Evolutionary conservation across 2,888 invertebrate genomes (phyloP).

Genomic region (Hofmannophila pseudospretella): DNA sequence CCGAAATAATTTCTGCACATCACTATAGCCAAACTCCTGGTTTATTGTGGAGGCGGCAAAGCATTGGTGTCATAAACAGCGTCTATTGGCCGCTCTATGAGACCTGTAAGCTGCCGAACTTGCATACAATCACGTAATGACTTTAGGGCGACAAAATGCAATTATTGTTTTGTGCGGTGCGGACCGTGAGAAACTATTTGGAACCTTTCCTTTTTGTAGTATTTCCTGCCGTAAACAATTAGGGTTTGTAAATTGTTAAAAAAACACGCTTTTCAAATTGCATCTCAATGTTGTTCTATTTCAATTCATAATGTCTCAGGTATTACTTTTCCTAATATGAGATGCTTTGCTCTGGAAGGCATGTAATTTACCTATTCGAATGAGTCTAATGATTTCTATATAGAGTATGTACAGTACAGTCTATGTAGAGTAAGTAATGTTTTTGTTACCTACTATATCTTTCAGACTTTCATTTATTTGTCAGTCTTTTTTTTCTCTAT

Average conservation of each 20-base stretch:
- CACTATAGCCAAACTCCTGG: conserved; percentile 14
- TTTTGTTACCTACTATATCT: no score
- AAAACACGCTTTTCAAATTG: neutral
- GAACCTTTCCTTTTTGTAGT: conserved; percentile 17
- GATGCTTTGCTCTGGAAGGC: no score
- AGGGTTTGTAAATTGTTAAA: conserved; percentile 4
- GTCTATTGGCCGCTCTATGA: conserved; percentile 37
- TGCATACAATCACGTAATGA: conserved; percentile 70
- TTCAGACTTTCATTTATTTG: no score
- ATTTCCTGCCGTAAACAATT: conserved; percentile 10
- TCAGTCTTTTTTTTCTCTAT: no score
- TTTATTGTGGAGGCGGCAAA: conserved; percentile 52
- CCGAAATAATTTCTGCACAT: no score
- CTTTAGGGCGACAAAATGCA: conserved; percentile 59
- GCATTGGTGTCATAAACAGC: conserved; percentile 48
- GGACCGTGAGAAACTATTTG: conserved; percentile 59
- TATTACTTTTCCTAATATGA: no score
- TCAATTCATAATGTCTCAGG: no score
- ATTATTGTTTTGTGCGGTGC: conserved; percentile 53
- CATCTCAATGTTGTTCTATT: neutral
- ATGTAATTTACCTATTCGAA: no score
- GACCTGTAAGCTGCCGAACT: conserved; percentile 59
- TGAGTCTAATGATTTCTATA: no score
- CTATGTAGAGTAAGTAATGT: no score
- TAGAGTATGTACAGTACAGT: no score